Evolutionary conservation across 2,888 invertebrate species (phyloP), one percentile per base, ranked within the genome.

Genomic region (Rotaria macrura): DNA sequence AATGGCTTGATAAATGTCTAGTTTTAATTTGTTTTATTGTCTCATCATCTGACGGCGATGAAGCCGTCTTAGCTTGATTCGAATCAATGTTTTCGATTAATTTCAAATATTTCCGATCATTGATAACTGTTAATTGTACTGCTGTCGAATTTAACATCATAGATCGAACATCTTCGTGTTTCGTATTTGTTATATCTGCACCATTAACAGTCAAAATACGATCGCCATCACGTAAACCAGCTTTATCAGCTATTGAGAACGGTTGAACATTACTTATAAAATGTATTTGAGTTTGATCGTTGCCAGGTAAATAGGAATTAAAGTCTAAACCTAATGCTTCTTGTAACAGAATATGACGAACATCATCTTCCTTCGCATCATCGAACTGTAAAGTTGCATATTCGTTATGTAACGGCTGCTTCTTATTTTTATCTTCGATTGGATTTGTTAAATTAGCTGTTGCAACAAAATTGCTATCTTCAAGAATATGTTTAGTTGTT

Each of bases 171-270:
- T 40, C 34, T 79, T 79, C 34, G 43, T 79, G 79, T 38, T 25
- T 43, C 0, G 5, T 40, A 43, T 79, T 43, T 79, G 79, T n/a
- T 23, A 79, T n/a, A 79, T 40, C 79, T n/a, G 43, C 3, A 79
- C n/a, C 25, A n/a, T 79, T 79, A 14, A 79, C 25, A 14, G 40
- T 43, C n/a, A 79, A 43, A 43, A 79, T 79, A 10, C 43, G 25
- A 79, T 79, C 79, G n/a, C 43, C 43, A 79, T 79, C 12, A n/a
- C 79, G 40, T 79, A 79, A n/a, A 43, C 79, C 79, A 43, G 43
- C 25, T 43, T n/a, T 25, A 12, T 40, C 1, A 6, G 79, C 43
- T 25, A 17, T 40, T 79, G 79, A 79, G 20, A 20, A 38, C 20
- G 65, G 34, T 25, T 34, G 79, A 79, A 79, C 25, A 43, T 79